A percentile compares a stretch with the other conserved stretches of the same genome.
phyloP scores from a whole-genome alignment of 53 echinoderm and acorn worm species.

The Echinometra lucunter region DNA sequence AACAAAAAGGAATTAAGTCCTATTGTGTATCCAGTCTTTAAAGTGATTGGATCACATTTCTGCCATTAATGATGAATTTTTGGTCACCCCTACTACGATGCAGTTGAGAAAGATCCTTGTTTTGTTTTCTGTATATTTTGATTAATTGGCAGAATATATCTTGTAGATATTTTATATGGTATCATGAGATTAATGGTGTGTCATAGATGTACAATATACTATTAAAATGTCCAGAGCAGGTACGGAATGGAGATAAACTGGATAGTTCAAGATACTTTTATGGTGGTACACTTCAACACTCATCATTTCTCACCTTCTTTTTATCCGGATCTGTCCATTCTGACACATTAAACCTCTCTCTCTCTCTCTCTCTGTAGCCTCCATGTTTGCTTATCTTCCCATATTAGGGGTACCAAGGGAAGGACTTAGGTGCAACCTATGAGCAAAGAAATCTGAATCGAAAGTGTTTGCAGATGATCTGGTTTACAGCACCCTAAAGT shows the following conservation, averaged over 20 bases:
- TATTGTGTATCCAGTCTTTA: no score
- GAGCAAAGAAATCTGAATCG: slow-evolving; percentile 31
- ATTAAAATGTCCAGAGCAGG: background rate
- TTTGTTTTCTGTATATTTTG: no score
- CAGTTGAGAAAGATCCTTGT: background rate
- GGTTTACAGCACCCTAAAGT: slow-evolving; percentile 46
- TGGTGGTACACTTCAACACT: background rate
- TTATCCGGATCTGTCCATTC: background rate
- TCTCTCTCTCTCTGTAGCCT: background rate
- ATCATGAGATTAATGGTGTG: background rate
- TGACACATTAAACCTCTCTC: no score
- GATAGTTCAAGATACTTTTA: background rate
- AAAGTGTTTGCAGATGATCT: slow-evolving; percentile 48
- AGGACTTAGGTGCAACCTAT: background rate
- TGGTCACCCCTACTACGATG: background rate
- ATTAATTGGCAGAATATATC: no score
- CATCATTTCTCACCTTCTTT: background rate
- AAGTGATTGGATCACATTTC: background rate
- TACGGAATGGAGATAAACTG: background rate
- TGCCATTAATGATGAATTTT: background rate
- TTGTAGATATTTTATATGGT: no score
- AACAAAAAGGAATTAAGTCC: no score
- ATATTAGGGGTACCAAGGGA: background rate
- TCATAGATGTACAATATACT: background rate
- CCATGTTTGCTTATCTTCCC: slow-evolving; percentile 1